Conservation (phyloP, 1,140 invertebrate species). For the Periplaneta americana region DNA sequence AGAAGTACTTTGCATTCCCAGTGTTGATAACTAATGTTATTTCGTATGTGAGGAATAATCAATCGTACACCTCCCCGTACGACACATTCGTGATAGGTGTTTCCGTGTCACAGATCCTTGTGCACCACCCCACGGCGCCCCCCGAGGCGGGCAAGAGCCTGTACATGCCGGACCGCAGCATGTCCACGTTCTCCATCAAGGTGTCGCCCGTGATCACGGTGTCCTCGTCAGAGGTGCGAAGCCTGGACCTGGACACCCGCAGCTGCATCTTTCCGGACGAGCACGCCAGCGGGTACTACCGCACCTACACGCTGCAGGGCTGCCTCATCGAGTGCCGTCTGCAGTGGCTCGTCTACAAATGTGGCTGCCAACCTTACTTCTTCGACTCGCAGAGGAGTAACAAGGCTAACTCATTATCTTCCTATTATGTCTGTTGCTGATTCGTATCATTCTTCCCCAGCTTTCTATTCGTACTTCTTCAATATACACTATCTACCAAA, state of each 20-base stretch:
- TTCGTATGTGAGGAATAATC: too few species aligned
- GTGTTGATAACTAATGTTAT: too few species aligned
- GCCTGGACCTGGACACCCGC: conserved; percentile 5
- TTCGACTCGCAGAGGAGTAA: conserved; percentile 22
- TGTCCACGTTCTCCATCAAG: conserved; percentile 15
- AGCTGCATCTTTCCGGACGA: conserved; percentile 25
- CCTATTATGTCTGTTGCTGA: too few species aligned
- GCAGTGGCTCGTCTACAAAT: conserved; percentile 16
- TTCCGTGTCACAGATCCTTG: conserved; percentile 27
- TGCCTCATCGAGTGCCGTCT: conserved; percentile 24
- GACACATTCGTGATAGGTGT: too few species aligned
- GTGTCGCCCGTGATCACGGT: conserved; percentile 21
- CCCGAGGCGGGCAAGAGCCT: conserved; percentile 23
- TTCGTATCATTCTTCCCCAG: too few species aligned
- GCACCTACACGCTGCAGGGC: conserved; percentile 24
- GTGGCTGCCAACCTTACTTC: conserved; percentile 19
- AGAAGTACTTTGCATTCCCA: too few species aligned
- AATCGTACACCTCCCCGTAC: too few species aligned
- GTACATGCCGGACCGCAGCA: conserved; percentile 10
- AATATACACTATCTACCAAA: too few species aligned
- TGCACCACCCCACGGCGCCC: conserved; percentile 25
- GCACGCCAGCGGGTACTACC: conserved; percentile 19
- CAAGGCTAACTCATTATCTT: too few species aligned
- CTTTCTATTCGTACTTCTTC: too few species aligned
- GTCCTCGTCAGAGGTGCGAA: conserved; percentile 18